Conservation (phyloP, 37 sponge, comb jelly and placozoan species). For the Agelas oroides region DNA sequence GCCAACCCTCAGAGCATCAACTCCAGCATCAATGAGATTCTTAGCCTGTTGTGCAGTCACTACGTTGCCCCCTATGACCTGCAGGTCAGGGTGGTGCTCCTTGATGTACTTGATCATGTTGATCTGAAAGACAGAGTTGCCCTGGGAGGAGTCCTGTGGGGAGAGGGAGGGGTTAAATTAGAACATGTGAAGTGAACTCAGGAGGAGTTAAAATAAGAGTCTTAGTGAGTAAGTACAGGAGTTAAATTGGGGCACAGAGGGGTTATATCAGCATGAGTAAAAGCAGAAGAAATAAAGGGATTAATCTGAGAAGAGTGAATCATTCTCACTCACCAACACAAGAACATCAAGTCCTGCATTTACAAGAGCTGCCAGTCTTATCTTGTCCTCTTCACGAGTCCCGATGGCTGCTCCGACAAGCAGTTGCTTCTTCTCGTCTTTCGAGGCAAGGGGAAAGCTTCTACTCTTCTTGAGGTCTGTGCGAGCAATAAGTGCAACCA, state of each 20-base stretch:
- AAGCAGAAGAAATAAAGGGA: no score
- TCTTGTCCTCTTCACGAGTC: conserved; percentile 80
- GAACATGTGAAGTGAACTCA: not conserved
- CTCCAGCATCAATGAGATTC: conserved; percentile 90
- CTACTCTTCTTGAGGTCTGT: conserved; percentile 92
- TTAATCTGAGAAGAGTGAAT: no score
- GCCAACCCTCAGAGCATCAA: conserved; percentile 92
- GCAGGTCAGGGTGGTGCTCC: conserved; percentile 77
- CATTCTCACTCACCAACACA: conserved; percentile 92
- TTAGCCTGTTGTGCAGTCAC: conserved; percentile 96
- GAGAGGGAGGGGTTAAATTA: no score
- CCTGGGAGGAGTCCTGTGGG: conserved; percentile 95
- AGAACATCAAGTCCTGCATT: conserved; percentile 90
- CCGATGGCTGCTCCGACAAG: conserved; percentile 93
- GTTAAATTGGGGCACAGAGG: no score
- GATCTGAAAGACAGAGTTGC: conserved; percentile 89
- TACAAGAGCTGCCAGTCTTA: conserved; percentile 70
- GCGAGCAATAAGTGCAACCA: conserved; percentile 91
- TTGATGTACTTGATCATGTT: conserved; percentile 89
- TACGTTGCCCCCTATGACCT: conserved; percentile 82
- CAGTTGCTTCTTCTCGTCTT: conserved; percentile 90
- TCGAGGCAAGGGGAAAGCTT: conserved; percentile 86
- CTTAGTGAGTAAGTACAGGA: no score
- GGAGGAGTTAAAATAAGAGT: not conserved
- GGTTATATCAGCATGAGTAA: no score